Conservation (phyloP, 2,113 vertebrate species). For the Forbesichthys agassizii region DNA sequence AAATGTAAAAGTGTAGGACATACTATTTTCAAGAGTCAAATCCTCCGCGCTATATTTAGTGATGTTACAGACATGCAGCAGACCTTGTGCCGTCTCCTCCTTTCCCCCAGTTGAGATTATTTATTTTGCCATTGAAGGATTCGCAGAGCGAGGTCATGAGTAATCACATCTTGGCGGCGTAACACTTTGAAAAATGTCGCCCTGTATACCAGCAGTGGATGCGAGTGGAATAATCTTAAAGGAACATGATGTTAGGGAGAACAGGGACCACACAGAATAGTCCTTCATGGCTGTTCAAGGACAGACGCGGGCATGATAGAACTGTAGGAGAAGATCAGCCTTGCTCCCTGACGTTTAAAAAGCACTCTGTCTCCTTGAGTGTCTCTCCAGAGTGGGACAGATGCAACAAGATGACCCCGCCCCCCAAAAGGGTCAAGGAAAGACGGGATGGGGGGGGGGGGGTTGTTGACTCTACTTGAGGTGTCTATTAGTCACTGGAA, state of each 20-base stretch:
- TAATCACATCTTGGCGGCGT: neutral
- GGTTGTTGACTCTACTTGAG: conserved; percentile 50
- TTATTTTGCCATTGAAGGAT: neutral
- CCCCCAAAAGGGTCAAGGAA: conserved; percentile 70
- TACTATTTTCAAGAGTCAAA: neutral
- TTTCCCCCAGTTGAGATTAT: neutral
- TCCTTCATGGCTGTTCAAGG: conserved; percentile 67
- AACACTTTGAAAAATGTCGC: conserved; percentile 2
- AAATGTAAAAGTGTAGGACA: conserved; percentile 37
- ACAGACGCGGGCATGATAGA: conserved; percentile 57
- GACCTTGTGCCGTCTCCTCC: neutral
- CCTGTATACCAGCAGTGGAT: conserved; percentile 7
- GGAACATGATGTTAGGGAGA: conserved; percentile 46
- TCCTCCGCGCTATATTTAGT: too few species aligned
- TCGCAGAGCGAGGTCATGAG: too few species aligned
- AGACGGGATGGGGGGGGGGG: conserved; percentile 44
- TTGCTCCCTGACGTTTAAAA: conserved; percentile 62
- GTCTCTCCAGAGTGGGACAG: conserved; percentile 65
- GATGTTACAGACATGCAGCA: too few species aligned
- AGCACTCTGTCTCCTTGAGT: conserved; percentile 67
- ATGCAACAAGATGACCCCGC: conserved; percentile 61
- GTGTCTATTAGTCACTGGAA: conserved; percentile 62
- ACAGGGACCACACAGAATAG: conserved; percentile 66
- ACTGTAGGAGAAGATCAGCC: conserved; percentile 58
- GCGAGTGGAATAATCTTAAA: conserved; percentile 16